Evolutionary conservation across 2,113 vertebrate genomes (phyloP).

Genomic region (Penelope pileata): DNA sequence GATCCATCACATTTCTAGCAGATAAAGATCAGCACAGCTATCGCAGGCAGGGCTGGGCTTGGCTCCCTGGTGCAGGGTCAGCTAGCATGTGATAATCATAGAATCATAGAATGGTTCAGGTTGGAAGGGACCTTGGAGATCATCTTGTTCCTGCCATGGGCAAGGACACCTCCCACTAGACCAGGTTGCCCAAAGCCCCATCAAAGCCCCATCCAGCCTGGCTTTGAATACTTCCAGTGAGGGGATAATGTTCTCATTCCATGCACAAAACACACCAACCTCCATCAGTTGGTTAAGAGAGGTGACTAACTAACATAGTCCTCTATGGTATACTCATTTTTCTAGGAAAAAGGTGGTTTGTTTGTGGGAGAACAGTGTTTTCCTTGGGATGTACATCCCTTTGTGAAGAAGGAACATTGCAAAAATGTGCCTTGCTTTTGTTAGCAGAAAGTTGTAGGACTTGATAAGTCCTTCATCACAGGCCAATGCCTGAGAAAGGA

Average conservation of each 20-base stretch:
- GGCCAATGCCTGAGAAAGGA: not conserved
- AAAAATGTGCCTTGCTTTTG: not conserved
- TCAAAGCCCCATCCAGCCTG: too few relatives aligned
- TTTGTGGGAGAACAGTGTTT: not conserved
- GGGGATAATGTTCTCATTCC: not conserved
- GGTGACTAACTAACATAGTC: not conserved
- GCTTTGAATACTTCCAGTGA: too few relatives aligned
- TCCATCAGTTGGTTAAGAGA: not conserved
- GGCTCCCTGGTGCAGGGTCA: slow-evolving; percentile 1
- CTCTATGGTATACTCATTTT: not conserved
- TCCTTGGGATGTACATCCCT: not conserved
- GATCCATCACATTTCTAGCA: not conserved
- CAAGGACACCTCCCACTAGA: too few relatives aligned
- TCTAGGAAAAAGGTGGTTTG: not conserved
- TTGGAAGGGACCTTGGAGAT: too few relatives aligned
- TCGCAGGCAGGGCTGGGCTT: not conserved
- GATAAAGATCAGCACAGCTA: slow-evolving; percentile 30
- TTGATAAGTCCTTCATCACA: not conserved
- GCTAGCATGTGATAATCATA: not conserved
- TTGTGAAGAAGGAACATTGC: not conserved
- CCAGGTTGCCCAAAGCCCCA: too few relatives aligned
- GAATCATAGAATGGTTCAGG: too few relatives aligned
- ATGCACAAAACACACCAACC: not conserved
- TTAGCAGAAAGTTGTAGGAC: not conserved
- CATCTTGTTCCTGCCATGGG: too few relatives aligned